phyloP scores from a whole-genome alignment of 2,113 vertebrate genomes.

The Parotia lawesii region DNA sequence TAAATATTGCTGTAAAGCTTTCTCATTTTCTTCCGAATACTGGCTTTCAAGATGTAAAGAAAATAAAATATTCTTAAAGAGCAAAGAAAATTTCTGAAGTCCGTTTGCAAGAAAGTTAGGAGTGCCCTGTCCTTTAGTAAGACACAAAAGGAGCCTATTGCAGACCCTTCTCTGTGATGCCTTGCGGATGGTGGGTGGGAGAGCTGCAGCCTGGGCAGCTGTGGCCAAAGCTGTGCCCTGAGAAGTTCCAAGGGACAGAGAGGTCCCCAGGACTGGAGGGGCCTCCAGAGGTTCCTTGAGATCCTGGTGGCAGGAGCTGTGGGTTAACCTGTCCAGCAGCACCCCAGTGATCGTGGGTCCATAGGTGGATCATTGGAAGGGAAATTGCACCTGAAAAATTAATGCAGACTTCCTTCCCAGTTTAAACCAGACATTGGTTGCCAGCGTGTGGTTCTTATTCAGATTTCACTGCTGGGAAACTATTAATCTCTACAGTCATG shows the following conservation, averaged over 20 bases:
- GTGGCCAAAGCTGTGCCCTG: background rate
- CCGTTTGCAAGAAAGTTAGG: background rate
- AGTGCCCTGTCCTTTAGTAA: background rate
- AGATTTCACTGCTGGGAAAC: slow-evolving; percentile 42
- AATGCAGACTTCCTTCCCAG: background rate
- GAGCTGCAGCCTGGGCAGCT: background rate
- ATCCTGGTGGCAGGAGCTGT: background rate
- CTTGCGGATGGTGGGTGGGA: background rate
- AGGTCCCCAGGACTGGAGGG: background rate
- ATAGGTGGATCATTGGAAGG: background rate
- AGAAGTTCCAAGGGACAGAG: background rate
- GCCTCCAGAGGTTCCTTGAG: background rate
- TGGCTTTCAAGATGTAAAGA: background rate
- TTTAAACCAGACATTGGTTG: background rate
- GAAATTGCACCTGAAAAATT: background rate
- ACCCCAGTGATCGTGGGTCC: fast-evolving
- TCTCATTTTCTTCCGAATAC: background rate
- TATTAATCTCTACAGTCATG: slow-evolving; percentile 48
- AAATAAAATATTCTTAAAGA: background rate
- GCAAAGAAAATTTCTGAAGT: background rate
- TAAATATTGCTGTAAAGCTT: background rate
- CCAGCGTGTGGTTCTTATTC: background rate
- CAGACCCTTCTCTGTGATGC: background rate
- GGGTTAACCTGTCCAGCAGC: background rate
- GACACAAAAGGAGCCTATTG: background rate